Conservation (phyloP, 2,797 vertebrate genomes). For the Leptatherina wallacei region DNA sequence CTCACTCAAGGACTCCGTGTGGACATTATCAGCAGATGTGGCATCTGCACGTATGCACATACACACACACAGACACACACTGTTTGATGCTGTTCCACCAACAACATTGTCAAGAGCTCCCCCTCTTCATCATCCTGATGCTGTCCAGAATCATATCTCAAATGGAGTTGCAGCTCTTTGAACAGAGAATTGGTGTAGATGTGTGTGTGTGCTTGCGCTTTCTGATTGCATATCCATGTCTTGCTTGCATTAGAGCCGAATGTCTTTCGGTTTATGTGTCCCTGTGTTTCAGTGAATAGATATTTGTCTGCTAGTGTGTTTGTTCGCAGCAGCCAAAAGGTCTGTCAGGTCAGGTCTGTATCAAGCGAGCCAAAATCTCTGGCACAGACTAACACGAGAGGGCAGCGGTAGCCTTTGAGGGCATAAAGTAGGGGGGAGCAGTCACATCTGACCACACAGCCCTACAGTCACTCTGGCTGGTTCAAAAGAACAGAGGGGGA, state of each 20-base stretch:
- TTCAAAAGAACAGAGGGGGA: conserved; percentile 47
- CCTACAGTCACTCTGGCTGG: conserved; percentile 33
- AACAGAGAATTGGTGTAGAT: conserved; percentile 46
- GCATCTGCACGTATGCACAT: conserved; percentile 34
- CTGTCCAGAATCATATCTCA: conserved; percentile 66
- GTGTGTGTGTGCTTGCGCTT: neutral
- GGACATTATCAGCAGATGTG: conserved; percentile 61
- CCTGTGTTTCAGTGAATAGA: conserved; percentile 12
- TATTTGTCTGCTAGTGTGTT: conserved; percentile 1
- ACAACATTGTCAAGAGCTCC: conserved; percentile 61
- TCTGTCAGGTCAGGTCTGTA: conserved; percentile 44
- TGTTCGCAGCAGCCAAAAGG: conserved; percentile 7
- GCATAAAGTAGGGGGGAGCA: conserved; percentile 34
- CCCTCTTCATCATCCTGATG: conserved; percentile 55
- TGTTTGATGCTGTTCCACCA: conserved; percentile 65
- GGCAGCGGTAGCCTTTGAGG: conserved; percentile 51
- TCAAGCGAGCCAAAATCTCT: conserved; percentile 42
- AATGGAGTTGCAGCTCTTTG: conserved; percentile 60
- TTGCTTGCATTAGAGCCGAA: conserved; percentile 21
- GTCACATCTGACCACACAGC: conserved; percentile 37
- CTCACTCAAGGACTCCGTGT: conserved; percentile 31
- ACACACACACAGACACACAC: conserved; percentile 8
- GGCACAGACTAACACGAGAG: conserved; percentile 56
- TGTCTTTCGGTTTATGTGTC: conserved; percentile 18
- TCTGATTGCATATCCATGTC: conserved; percentile 14